These are phyloP conservation scores for Pogonocichla stellata DNA, from an alignment of 2,113 vertebrate genomes.

Conservation along the genomic window DNA sequence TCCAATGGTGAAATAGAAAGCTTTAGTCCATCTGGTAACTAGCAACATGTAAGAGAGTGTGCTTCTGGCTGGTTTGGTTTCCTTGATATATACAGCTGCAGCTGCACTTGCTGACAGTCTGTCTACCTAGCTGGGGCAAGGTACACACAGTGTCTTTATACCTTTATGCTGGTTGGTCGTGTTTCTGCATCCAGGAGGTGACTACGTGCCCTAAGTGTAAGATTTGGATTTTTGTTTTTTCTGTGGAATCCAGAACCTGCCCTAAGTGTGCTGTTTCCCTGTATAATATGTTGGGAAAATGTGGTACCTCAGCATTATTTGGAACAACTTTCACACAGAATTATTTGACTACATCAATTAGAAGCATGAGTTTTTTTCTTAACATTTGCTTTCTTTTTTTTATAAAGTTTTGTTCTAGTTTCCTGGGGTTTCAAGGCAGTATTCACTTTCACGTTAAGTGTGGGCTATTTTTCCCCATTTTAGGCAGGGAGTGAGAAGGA, in stretches of 20 bases:
- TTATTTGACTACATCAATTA: background rate
- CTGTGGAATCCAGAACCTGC: background rate
- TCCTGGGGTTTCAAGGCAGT: background rate
- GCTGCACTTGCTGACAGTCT: background rate
- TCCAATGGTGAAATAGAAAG: background rate
- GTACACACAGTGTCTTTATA: background rate
- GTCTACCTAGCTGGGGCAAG: background rate
- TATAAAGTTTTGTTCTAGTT: background rate
- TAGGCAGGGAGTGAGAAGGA: background rate
- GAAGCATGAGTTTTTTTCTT: background rate
- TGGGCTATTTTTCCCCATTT: background rate
- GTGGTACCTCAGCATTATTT: background rate
- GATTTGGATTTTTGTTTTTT: background rate
- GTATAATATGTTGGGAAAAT: background rate
- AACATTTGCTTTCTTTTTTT: background rate
- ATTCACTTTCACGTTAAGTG: background rate
- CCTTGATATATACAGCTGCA: background rate
- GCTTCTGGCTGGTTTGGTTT: background rate
- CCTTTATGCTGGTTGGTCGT: background rate
- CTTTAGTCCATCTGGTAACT: background rate
- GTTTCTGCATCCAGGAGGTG: background rate
- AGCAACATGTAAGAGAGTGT: background rate
- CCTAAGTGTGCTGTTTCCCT: background rate
- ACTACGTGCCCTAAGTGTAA: background rate
- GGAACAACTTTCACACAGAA: background rate